Conservation (phyloP, 2,113 vertebrate genomes). For the Percina caprodes region DNA sequence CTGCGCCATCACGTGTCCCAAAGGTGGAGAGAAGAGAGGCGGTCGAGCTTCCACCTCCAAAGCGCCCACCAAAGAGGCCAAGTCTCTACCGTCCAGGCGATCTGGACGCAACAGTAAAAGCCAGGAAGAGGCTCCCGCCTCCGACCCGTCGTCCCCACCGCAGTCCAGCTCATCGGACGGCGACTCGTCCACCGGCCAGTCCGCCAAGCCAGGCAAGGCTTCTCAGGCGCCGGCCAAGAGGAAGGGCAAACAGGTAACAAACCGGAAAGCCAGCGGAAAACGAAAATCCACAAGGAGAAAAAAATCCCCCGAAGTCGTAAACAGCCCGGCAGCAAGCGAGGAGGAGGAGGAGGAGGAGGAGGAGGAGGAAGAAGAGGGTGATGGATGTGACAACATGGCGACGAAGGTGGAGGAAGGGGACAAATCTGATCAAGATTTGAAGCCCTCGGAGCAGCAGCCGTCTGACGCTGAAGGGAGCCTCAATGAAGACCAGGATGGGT, state of each 20-base stretch:
- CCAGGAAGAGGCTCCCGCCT: constrained; percentile 77
- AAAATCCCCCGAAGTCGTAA: constrained; percentile 73
- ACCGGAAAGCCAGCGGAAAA: constrained; percentile 83
- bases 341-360: constrained; percentile 73
- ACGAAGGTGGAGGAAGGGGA: constrained; percentile 41
- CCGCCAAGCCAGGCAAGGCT: constrained; percentile 59
- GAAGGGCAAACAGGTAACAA: constrained; percentile 84
- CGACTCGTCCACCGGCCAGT: constrained; percentile 78
- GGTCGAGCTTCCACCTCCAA: constrained; percentile 87
- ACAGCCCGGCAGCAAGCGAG: constrained; percentile 80
- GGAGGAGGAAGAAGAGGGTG: constrained; percentile 69
- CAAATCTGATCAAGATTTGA: constrained; percentile 31
- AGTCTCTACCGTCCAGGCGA: constrained; percentile 84
- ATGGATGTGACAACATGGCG: constrained; percentile 2
- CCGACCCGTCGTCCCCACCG: constrained; percentile 84
- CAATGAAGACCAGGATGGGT: constrained; percentile 37
- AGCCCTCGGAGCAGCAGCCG: constrained; percentile 43
- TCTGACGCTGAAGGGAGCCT: constrained; percentile 47
- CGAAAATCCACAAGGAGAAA: constrained; percentile 86
- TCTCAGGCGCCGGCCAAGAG: constrained; percentile 81
- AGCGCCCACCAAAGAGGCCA: constrained; percentile 87
- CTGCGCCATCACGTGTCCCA: constrained; percentile 88
- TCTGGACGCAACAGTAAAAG: constrained; percentile 88
- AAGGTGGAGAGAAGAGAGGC: constrained; percentile 93
- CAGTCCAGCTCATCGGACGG: constrained; percentile 85